These are phyloP conservation scores for Ophiothrix spiculata DNA, from an alignment of 35 echinoderm and acorn worm genomes.

Conservation along the genomic window DNA sequence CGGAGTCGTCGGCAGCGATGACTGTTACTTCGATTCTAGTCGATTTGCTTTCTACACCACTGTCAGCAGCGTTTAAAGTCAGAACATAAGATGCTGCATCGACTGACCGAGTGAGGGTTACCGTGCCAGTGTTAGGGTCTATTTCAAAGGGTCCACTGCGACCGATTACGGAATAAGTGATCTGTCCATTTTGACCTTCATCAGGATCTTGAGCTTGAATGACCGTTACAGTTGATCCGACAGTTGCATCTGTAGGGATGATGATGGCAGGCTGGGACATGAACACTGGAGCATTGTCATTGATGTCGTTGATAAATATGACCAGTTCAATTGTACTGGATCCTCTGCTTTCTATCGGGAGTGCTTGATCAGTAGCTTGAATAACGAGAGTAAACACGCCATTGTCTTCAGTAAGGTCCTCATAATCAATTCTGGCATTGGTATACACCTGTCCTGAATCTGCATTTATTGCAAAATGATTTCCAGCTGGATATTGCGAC, in stretches of 20 bases:
- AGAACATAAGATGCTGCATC: conserved; percentile 53
- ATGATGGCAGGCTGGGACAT: conserved; percentile 74
- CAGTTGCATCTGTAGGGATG: conserved; percentile 33
- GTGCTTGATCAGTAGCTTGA: conserved; percentile 86
- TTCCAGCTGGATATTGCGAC: conserved; percentile 53
- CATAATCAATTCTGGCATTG: conserved; percentile 62
- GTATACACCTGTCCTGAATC: conserved; percentile 53
- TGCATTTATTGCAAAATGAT: conserved; percentile 67
- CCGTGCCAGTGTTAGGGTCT: conserved; percentile 48
- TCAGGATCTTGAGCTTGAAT: conserved; percentile 72
- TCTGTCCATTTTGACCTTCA: conserved; percentile 62
- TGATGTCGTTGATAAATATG: conserved; percentile 78
- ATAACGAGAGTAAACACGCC: conserved; percentile 58
- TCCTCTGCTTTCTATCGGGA: conserved; percentile 62
- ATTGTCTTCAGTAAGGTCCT: conserved; percentile 47
- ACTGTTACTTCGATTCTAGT: conserved; percentile 47
- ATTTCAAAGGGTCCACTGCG: conserved; percentile 60
- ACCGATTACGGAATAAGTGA: conserved; percentile 56
- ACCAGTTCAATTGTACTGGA: conserved; percentile 67
- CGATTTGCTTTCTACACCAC: not conserved
- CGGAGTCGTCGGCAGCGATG: conserved; percentile 51
- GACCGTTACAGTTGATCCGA: conserved; percentile 45
- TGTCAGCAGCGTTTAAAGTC: conserved; percentile 51
- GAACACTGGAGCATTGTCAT: conserved; percentile 84
- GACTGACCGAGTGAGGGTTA: conserved; percentile 34